A percentile compares a stretch with the other conserved stretches of the same genome.
Evolutionary conservation across 1,140 invertebrate species (phyloP).

Genomic region (Cydia pomonella): DNA sequence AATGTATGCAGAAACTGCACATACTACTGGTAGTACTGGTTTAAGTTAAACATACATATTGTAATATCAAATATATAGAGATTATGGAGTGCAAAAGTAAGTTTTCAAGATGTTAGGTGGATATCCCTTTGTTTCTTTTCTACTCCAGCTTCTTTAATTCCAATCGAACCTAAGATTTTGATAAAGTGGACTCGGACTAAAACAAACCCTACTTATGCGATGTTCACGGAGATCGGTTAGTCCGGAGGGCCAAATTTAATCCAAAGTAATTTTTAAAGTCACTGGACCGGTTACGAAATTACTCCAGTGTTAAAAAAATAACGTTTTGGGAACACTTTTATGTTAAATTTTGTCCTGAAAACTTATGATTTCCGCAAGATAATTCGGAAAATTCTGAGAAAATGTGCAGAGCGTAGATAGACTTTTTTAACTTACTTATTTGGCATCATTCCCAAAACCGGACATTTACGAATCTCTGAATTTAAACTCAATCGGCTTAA

Average conservation of each 20-base stretch:
- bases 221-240: neutral
- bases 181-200: too few relatives aligned
- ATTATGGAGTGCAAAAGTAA: too few relatives aligned
- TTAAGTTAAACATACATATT: too few relatives aligned
- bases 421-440: neutral
- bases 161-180: too few relatives aligned
- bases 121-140: too few relatives aligned
- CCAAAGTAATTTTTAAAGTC: neutral
- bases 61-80: too few relatives aligned
- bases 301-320: neutral
- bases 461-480: conserved; percentile 9
- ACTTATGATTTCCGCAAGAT: neutral
- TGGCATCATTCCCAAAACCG: conserved; percentile 10
- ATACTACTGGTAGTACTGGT: too few relatives aligned
- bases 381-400: conserved; percentile 4
- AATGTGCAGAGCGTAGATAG: neutral
- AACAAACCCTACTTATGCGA: too few relatives aligned
- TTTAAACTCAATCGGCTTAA: conserved; percentile 20
- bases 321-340: neutral
- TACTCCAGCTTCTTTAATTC: too few relatives aligned
- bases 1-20: too few relatives aligned
- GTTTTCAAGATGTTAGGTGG: too few relatives aligned
- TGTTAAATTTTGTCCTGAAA: neutral
- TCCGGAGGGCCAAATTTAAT: neutral
- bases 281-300: conserved; percentile 3